phyloP scores from a whole-genome alignment of 2,113 vertebrate genomes.

The Agapornis roseicollis region DNA sequence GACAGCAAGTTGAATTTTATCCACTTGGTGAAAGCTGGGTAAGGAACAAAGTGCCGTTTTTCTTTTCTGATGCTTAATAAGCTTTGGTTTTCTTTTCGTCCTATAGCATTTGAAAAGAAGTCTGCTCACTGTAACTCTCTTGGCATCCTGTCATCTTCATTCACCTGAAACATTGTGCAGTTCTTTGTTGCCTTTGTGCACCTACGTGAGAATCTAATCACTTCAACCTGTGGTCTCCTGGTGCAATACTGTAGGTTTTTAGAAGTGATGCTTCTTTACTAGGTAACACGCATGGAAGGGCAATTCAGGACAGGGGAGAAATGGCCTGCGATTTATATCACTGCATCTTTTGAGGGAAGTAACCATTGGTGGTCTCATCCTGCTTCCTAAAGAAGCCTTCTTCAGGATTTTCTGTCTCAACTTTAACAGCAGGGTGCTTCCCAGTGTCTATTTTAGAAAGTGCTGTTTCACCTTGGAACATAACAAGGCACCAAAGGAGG shows the following conservation, averaged over 20 bases:
- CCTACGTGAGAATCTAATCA: neutral
- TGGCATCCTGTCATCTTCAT: neutral
- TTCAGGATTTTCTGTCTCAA: neutral
- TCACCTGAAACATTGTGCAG: neutral
- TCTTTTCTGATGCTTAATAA: neutral
- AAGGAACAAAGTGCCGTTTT: neutral
- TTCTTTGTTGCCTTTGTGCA: neutral
- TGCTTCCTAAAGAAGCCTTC: neutral
- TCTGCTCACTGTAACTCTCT: neutral
- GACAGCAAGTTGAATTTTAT: neutral
- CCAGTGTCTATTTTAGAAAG: neutral
- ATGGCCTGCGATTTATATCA: neutral
- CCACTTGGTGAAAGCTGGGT: neutral
- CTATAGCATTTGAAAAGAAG: neutral
- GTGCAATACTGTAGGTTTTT: neutral
- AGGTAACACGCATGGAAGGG: accelerated
- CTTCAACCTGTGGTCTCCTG: neutral
- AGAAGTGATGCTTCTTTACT: neutral
- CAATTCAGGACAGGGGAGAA: neutral
- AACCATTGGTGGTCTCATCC: neutral
- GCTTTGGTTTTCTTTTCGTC: neutral
- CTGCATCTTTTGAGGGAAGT: neutral
- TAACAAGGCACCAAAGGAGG: neutral
- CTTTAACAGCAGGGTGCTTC: neutral
- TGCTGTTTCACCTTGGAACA: neutral